Evolutionary conservation across 2,888 invertebrate genomes (phyloP).

Genomic region (Scaptodrosophila latifasciaeformis): DNA sequence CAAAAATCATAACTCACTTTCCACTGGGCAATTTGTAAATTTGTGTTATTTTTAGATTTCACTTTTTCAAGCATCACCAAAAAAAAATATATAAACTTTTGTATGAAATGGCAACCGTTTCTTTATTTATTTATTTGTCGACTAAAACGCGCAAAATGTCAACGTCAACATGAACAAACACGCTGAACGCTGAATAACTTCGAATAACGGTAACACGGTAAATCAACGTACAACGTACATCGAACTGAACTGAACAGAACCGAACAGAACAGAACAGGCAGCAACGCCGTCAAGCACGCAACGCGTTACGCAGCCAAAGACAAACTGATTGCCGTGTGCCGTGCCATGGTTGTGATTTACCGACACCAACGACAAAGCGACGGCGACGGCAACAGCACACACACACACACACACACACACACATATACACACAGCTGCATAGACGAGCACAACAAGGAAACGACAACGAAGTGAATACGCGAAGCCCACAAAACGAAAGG

Average conservation of each 20-base stretch:
- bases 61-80: too few relatives aligned
- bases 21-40: too few relatives aligned
- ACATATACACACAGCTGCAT: conserved; percentile 16
- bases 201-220: not conserved
- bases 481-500: not conserved
- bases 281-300: conserved; percentile 53
- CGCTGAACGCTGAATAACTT: not conserved
- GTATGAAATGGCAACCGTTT: too few relatives aligned
- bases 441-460: not conserved
- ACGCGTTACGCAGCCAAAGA: conserved; percentile 74
- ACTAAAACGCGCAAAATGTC: too few relatives aligned
- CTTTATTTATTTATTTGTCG: too few relatives aligned
- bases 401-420: conserved; percentile 6
- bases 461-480: not conserved
- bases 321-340: conserved; percentile 72
- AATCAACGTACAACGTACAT: not conserved
- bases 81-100: too few relatives aligned
- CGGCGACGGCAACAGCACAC: conserved; percentile 14
- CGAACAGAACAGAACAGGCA: not conserved
- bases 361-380: conserved; percentile 38
- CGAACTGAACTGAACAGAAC: not conserved
- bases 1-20: too few relatives aligned
- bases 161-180: too few relatives aligned
- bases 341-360: conserved; percentile 70
- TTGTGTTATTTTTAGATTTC: too few relatives aligned